These are phyloP conservation scores for Ditylenchus dipsaci DNA, from an alignment of 1,140 invertebrate genomes.

Conservation along the genomic window DNA sequence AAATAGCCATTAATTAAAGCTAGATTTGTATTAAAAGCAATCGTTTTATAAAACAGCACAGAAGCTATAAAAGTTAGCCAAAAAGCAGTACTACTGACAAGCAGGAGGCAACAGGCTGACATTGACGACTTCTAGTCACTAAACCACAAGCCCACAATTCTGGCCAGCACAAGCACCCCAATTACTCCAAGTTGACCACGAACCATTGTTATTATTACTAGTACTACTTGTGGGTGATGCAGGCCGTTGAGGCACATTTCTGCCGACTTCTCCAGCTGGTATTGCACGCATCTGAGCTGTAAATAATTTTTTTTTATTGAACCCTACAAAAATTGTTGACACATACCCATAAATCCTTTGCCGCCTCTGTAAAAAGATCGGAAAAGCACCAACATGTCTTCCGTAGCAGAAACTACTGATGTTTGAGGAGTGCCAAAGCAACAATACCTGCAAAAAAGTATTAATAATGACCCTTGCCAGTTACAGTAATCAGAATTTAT, in stretches of 20 bases:
- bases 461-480: no score
- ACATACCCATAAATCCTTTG: constrained; percentile 54
- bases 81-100: constrained; percentile 42
- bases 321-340: no score
- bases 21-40: no score
- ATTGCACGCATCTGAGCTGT: constrained; percentile 42
- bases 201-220: constrained; percentile 20
- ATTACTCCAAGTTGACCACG: constrained; percentile 47
- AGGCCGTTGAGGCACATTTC: no score
- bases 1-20: no score
- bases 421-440: constrained; percentile 53
- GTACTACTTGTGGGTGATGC: no score
- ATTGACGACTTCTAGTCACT: constrained; percentile 41
- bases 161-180: constrained; percentile 47
- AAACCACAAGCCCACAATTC: constrained; percentile 51
- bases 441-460: constrained; percentile 49
- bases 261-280: not conserved
- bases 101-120: constrained; percentile 41
- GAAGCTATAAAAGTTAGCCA: not conserved
- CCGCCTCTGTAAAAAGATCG: constrained; percentile 57
- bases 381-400: constrained; percentile 57
- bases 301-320: no score
- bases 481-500: no score
- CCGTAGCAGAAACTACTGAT: constrained; percentile 51
- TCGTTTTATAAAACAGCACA: not conserved